Evolutionary conservation across 2,113 vertebrate species (phyloP).

Genomic region (Baryphthengus martii): DNA sequence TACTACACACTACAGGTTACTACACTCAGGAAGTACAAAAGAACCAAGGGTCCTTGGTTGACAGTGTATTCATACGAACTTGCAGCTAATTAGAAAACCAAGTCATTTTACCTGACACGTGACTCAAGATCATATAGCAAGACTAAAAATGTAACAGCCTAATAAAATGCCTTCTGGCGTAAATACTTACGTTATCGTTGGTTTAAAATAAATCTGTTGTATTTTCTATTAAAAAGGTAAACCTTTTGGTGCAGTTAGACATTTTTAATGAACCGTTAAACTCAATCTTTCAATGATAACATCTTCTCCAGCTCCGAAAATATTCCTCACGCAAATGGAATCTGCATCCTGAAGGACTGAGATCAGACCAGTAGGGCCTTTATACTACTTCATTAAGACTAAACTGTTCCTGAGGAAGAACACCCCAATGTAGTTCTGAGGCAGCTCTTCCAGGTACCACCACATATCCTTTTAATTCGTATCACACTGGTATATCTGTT

Average conservation of each 20-base stretch:
- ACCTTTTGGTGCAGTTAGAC: background rate
- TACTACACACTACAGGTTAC: too few species aligned
- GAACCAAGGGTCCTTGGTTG: background rate
- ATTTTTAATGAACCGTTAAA: background rate
- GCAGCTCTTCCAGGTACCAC: background rate
- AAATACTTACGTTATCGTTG: background rate
- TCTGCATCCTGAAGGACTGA: background rate
- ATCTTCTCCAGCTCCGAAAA: background rate
- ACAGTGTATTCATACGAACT: background rate
- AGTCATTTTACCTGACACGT: background rate
- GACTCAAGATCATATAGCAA: background rate
- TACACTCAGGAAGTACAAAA: background rate
- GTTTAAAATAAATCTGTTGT: background rate
- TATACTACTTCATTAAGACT: background rate
- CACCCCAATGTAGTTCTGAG: background rate
- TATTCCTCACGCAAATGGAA: background rate
- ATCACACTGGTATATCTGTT: background rate
- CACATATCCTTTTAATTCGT: background rate
- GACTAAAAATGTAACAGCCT: conserved; percentile 37
- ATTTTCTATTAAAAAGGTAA: background rate
- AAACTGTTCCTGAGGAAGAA: background rate
- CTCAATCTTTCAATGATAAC: conserved; percentile 4
- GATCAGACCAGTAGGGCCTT: background rate
- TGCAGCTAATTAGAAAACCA: background rate
- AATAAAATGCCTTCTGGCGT: conserved; percentile 8